These are phyloP conservation scores for Eilema griseolum DNA, from an alignment of 2,888 invertebrate species.

Conservation along the genomic window DNA sequence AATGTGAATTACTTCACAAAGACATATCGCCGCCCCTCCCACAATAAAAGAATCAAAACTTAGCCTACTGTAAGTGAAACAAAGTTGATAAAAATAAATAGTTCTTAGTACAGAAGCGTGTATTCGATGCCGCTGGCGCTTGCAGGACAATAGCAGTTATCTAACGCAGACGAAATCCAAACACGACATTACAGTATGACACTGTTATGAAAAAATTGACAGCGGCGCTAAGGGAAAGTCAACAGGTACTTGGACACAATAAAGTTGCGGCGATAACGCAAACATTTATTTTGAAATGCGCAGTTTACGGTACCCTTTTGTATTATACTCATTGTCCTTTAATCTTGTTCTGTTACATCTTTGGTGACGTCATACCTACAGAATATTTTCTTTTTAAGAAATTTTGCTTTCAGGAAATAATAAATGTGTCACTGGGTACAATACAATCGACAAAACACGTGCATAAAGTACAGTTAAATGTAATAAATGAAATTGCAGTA, in stretches of 20 bases:
- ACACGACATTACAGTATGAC: constrained; percentile 63
- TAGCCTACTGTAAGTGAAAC: constrained; percentile 42
- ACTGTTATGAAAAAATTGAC: constrained; percentile 66
- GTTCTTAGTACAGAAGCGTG: constrained; percentile 69
- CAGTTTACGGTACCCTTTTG: constrained; percentile 69
- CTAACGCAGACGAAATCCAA: constrained; percentile 74
- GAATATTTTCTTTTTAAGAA: background rate
- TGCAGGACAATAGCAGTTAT: constrained; percentile 73
- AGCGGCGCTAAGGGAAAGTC: constrained; percentile 74
- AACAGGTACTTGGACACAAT: constrained; percentile 69
- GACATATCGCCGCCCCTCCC: constrained; percentile 39
- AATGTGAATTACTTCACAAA: constrained; percentile 63
- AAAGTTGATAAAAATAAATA: constrained; percentile 61
- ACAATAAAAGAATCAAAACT: constrained; percentile 29
- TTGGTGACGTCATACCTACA: constrained; percentile 45
- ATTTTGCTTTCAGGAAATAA: constrained; percentile 6
- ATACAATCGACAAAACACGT: background rate
- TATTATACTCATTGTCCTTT: constrained; percentile 50
- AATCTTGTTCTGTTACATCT: constrained; percentile 49
- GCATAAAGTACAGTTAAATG: background rate
- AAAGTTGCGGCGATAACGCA: constrained; percentile 67
- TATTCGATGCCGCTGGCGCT: constrained; percentile 74
- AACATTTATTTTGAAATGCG: constrained; percentile 71
- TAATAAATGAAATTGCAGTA: constrained; percentile 2
- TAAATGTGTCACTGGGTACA: background rate